Percentiles rank a stretch among this genome's conserved stretches.
phyloP scores from a whole-genome alignment of 2,113 vertebrate species.

The Indri indri region DNA sequence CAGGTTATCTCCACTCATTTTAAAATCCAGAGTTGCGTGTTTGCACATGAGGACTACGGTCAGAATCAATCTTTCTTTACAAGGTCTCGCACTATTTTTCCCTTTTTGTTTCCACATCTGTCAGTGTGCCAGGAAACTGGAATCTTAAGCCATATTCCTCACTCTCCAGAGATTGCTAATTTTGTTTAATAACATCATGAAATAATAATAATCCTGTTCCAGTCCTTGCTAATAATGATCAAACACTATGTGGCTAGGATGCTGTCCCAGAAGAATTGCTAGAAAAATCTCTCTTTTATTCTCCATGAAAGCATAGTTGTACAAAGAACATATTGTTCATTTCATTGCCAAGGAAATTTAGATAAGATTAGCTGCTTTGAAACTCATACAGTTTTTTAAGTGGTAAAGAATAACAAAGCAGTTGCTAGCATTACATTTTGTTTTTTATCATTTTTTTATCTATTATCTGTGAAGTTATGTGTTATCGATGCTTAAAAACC shows the following conservation, averaged over 20 bases:
- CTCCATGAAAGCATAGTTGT: conserved; percentile 11
- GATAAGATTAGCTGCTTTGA: conserved; percentile 54
- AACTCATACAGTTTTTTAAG: conserved; percentile 8
- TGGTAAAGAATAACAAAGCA: conserved; percentile 43
- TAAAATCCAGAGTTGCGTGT: background rate
- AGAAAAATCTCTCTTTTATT: conserved; percentile 25
- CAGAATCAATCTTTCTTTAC: background rate
- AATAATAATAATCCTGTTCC: conserved; percentile 41
- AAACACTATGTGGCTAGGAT: background rate
- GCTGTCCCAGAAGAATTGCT: background rate
- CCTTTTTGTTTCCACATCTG: background rate
- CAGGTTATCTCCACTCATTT: background rate
- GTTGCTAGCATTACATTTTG: background rate
- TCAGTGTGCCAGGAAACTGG: background rate
- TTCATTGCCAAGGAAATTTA: conserved; percentile 59
- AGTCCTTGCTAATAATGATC: conserved; percentile 41
- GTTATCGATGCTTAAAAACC: conserved; percentile 24
- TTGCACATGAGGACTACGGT: background rate
- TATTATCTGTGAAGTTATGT: background rate
- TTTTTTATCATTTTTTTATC: conserved; percentile 19
- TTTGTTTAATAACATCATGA: conserved; percentile 49
- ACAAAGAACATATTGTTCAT: conserved; percentile 45
- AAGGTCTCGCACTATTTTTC: background rate
- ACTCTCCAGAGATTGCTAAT: conserved; percentile 9
- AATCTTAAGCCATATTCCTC: background rate